Evolutionary conservation across 2,113 vertebrate genomes (phyloP), one percentile per base, ranked within the genome.

Genomic region (Chlorocebus sabaeus): DNA sequence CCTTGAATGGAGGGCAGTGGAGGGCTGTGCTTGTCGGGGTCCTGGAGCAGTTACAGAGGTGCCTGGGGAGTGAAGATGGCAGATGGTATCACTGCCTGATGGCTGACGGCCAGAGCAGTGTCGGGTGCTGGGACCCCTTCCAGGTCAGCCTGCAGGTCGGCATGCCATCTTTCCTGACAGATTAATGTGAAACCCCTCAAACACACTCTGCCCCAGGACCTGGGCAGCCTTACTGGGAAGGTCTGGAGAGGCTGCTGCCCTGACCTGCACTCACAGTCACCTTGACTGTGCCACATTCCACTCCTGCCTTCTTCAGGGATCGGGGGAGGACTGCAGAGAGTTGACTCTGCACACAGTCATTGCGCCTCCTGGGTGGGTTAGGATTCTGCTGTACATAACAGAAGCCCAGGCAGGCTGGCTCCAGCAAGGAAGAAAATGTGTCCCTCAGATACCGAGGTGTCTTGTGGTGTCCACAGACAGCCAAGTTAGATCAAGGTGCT

Each of bases 191-290:
- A 30, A 45, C 45, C 61, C 50, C 14, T 64, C 76, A 61, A 20
- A 43, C 80, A 82, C 23, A 17, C n/a, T 67, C 27, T 87, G 17
- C 55, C 23, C 55, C 17, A 35, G 43, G 20, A 45, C 22, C 43
- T 14, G 1, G 38, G 18, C 45, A 67, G 90, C 40, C 18, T 67
- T 30, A 2, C 22, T 70, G 43, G 80, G 55, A 40, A 79, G 45
- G 52, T 35, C 43, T 22, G 2, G 27, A 30, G 48, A 84, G 61
- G 61, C 67, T 25, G n/a, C 59, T 3, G 43, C 59, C 59, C 17
- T 0, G 18, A 6, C 22, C 48, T 23, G 1, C 14, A 6, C 61
- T n/a, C 17, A 0, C 5, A 17, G 61, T 40, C n/a, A 35, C 48
- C 40, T 50, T 76, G 45, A 3, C 48, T 17, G 40, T 9, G 9